Evolutionary conservation across 2,113 vertebrate genomes (phyloP), one percentile per base, ranked within the genome.

Genomic region (Spea multiplicata): DNA sequence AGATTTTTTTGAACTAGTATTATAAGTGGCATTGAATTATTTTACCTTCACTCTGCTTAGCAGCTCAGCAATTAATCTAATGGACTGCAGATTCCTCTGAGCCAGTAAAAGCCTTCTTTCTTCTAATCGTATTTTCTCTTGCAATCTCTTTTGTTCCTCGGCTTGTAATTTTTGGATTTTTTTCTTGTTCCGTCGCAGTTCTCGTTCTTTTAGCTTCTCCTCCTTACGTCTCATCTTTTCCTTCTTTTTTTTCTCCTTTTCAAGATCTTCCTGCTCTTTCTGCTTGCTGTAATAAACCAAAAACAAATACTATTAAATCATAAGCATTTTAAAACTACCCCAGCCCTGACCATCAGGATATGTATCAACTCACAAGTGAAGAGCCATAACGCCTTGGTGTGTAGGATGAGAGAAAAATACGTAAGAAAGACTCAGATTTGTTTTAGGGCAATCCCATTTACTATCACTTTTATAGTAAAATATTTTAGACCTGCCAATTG

Each of bases 51-150:
- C 96, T 46, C 94, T 87, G 86, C 94, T 93, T 68, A 99, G 93
- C 82, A 99, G 92, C 84, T 95, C 97, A 0, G 96, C 95, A 3
- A 98, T 87, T 16, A 99, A 92, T 3, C 96, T 91, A 80, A 99
- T 93, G 14, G 96, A 96, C 87, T 98, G 94, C 82, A 99, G 94
- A 88, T 98, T 97, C 71, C 97, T 93, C 88, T 98, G 96, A 4
- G 94, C 95, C 85, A 99, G 89, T 47, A 99, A 88, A n/a, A 98
- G 94, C 82, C 91, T 95, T 46, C 96, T 89, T 89, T 98, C 97
- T 86, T 98, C 97, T 81, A 92, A 89, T 46, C 91, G 91, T 57
- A 99, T 95, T 88, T 94, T 95, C 83, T 95, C 93, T 80, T 97
- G 96, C 57, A 98, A 92, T 81, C 88, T 90, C 88, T 89, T 92